A percentile compares a stretch with the other conserved stretches of the same genome.
Conservation (phyloP, 2,113 vertebrate genomes). For the Pelmatolapia mariae region DNA sequence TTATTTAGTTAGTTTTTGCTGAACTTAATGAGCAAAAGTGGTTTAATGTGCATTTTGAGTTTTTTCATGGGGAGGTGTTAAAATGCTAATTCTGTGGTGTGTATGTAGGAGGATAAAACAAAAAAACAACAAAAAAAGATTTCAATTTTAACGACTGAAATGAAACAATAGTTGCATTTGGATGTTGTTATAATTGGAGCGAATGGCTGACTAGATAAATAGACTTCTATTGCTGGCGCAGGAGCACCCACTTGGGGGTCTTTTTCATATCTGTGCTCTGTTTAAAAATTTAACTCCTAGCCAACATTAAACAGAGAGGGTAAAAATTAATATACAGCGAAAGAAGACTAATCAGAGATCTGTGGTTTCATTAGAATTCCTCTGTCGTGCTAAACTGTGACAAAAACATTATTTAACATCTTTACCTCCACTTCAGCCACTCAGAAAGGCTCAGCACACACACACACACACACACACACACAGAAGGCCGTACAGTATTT, state of each 20-base stretch:
- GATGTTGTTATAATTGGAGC: constrained; percentile 62
- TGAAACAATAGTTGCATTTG: constrained; percentile 65
- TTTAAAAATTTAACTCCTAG: constrained; percentile 62
- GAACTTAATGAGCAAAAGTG: constrained; percentile 58
- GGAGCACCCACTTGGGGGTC: constrained; percentile 48
- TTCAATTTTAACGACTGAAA: constrained; percentile 52
- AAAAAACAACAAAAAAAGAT: constrained; percentile 31
- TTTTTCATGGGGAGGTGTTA: not conserved
- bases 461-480: not conserved
- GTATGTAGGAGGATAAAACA: not conserved
- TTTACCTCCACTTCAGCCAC: constrained; percentile 46
- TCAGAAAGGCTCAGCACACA: not conserved
- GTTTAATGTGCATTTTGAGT: constrained; percentile 49
- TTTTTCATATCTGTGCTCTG: constrained; percentile 49
- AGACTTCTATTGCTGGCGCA: constrained; percentile 15
- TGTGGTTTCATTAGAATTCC: constrained; percentile 49
- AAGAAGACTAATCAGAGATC: constrained; percentile 58
- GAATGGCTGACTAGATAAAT: constrained; percentile 59
- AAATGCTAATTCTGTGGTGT: constrained; percentile 30
- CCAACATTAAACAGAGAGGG: constrained; percentile 21
- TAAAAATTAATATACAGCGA: constrained; percentile 55
- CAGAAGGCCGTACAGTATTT: constrained; percentile 39
- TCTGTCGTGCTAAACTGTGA: constrained; percentile 43
- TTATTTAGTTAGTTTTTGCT: constrained; percentile 21
- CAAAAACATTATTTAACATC: constrained; percentile 63